These are phyloP conservation scores for Meganola albula DNA, from an alignment of 2,888 invertebrate genomes.

Conservation along the genomic window DNA sequence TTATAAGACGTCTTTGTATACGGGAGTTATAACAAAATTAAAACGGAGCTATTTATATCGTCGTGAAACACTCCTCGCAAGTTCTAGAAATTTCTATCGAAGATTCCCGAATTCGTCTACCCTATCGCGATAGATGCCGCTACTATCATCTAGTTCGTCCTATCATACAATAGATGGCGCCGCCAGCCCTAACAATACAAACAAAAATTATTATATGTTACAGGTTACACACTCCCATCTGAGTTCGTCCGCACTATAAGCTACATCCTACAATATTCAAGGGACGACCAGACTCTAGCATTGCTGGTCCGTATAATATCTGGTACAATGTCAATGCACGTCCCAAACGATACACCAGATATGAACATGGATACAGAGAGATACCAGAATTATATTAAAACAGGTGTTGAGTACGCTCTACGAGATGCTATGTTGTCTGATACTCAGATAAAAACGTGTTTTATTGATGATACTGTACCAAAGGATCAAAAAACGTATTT, in stretches of 20 bases:
- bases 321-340: conserved; percentile 75
- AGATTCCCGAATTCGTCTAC: no score
- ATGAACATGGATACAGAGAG: conserved; percentile 54
- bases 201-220: conserved; percentile 10
- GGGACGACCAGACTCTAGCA: conserved; percentile 77
- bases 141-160: no score
- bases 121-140: no score
- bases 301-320: conserved; percentile 79
- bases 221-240: conserved; percentile 79
- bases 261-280: conserved; percentile 78
- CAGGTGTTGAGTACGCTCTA: conserved; percentile 62
- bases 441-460: conserved; percentile 53
- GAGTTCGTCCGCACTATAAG: conserved; percentile 79
- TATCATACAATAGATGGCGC: neutral
- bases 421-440: conserved; percentile 59
- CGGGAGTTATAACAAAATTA: no score
- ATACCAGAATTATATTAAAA: conserved; percentile 55
- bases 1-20: no score
- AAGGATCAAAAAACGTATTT: conserved; percentile 64
- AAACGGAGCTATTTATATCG: no score
- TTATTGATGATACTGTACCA: conserved; percentile 41
- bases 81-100: no score
- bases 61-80: no score
- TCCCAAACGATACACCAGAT: conserved; percentile 53
- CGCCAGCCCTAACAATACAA: no score